Evolutionary conservation across 2,797 vertebrate species (phyloP), one percentile per base, ranked within the genome.

Genomic region (Lycodopsis pacificus): DNA sequence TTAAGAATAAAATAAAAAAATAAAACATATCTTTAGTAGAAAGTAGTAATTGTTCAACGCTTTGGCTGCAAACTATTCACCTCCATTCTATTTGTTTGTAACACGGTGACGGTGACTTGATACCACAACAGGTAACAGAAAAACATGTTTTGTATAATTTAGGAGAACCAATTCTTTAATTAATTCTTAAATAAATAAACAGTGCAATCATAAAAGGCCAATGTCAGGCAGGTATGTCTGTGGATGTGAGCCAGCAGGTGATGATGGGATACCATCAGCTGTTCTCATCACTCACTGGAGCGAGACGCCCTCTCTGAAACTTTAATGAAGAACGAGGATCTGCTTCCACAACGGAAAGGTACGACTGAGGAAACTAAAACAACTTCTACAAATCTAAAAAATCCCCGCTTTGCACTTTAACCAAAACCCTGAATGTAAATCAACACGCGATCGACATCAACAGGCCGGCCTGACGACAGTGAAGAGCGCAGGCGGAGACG

Each of bases 241-340:
- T n/a, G 30, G 73, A 62, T 42, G 48, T 19, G 27, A 59, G 13
- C 27, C 62, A 42, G 57, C 77, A 53, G 80, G 61, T 25, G 58
- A 71, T 76, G 77, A 63, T 65, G 86, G 34, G 66, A 81, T 5
- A 13, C 38, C 58, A 54, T 68, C 81, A 49, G 70, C 79, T 77
- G 77, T 46, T 89, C 67, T 79, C 5, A 58, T 77, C 48, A 34
- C 36, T 69, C 90, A 80, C 73, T 82, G 27, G 86, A 90, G 91
- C 82, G 81, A 88, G 79, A 88, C 92, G 74, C 85, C 63, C 32
- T 25, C 69, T 73, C 82, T 94, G 85, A 94, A 94, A 91, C 79
- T 87, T 93, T 94, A 2, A 94, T 94, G 89, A 90, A 19, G 27
- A 34, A 15, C n/a, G 0, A 61, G 59, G 87, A 83, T 94, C 92